A percentile compares a stretch with the other conserved stretches of the same genome.
phyloP scores from a whole-genome alignment of 2,797 vertebrate species.

The Vultur gryphus region DNA sequence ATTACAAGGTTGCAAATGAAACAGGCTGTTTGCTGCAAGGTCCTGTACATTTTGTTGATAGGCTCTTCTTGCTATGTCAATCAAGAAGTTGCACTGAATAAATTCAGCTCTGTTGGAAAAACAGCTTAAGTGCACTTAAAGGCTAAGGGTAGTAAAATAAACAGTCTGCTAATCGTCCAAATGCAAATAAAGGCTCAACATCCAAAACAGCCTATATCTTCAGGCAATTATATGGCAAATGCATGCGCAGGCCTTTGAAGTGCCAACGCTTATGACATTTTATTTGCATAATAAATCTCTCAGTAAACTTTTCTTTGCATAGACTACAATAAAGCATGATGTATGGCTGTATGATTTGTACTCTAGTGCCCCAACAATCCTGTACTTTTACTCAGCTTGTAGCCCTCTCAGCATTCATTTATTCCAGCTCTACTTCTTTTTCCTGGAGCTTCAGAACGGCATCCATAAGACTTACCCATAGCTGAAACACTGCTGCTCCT shows the following conservation, averaged over 20 bases:
- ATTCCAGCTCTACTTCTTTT: not conserved
- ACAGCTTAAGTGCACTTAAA: conserved; percentile 47
- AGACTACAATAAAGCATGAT: not conserved
- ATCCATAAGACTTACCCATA: not conserved
- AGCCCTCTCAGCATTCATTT: not conserved
- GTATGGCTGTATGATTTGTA: not conserved
- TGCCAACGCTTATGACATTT: not conserved
- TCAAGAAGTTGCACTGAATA: conserved; percentile 42
- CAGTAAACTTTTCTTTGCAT: not conserved
- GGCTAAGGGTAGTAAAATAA: conserved; percentile 28
- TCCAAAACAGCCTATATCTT: not conserved
- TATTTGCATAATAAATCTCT: conserved; percentile 23
- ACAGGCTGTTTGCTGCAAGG: not conserved
- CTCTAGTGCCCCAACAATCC: not conserved
- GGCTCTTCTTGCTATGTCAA: not conserved
- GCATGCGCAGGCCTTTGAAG: conserved; percentile 2
- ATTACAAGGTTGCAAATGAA: not conserved
- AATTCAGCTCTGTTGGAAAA: conserved; percentile 23
- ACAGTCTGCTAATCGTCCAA: conserved; percentile 42
- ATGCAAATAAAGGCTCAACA: conserved; percentile 40
- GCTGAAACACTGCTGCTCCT: not conserved
- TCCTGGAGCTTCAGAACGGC: not conserved
- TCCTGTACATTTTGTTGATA: not conserved
- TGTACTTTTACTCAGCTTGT: not conserved
- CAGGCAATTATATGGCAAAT: conserved; percentile 11